Evolutionary conservation across 35 echinoderm and acorn worm species (phyloP).

Genomic region (Heliocidaris tuberculata): DNA sequence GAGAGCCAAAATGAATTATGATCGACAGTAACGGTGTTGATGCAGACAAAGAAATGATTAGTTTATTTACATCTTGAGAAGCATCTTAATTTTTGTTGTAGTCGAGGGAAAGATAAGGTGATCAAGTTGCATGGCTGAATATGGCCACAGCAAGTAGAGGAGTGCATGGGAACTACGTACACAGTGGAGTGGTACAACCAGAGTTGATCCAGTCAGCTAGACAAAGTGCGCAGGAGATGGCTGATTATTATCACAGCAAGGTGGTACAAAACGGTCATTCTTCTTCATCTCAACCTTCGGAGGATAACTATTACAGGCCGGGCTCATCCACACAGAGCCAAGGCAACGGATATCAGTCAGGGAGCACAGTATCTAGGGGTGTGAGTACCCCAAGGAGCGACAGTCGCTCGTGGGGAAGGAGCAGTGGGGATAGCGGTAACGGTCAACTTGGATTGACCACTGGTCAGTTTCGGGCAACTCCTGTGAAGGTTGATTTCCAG

Average conservation of each 20-base stretch:
- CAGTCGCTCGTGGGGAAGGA: conserved; percentile 40
- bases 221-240: conserved; percentile 69
- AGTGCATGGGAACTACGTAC: conserved; percentile 48
- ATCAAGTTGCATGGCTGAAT: not conserved
- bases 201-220: conserved; percentile 56
- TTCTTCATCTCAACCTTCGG: conserved; percentile 30
- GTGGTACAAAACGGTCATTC: conserved; percentile 58
- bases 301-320: conserved; percentile 32
- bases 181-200: conserved; percentile 42
- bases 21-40: not conserved
- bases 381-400: conserved; percentile 40
- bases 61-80: not conserved
- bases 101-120: not conserved
- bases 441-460: conserved; percentile 55
- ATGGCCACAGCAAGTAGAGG: conserved; percentile 69
- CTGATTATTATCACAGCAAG: conserved; percentile 68
- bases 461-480: conserved; percentile 80
- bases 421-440: conserved; percentile 40
- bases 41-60: conserved; percentile 2
- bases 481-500: conserved; percentile 75
- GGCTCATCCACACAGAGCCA: conserved; percentile 32
- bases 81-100: not conserved
- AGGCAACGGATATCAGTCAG: conserved; percentile 24
- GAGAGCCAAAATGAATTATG: not conserved
- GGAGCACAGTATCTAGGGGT: conserved; percentile 4